phyloP scores from a whole-genome alignment of 2,113 vertebrate species.

The Seriola rivoliana region DNA sequence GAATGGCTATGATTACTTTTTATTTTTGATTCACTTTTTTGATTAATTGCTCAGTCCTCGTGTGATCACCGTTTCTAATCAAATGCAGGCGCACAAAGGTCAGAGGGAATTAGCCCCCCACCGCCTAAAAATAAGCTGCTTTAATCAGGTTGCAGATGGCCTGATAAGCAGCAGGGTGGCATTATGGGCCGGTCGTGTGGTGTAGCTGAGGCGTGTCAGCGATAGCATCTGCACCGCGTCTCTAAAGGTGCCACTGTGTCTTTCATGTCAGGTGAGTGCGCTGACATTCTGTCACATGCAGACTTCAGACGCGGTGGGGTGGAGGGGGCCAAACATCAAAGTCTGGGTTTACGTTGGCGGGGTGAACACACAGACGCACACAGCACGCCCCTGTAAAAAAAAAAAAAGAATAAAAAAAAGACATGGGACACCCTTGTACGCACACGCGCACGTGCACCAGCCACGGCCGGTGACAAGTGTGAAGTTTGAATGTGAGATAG shows the following conservation, averaged over 20 bases:
- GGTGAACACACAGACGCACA: constrained; percentile 24
- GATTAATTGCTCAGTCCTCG: constrained; percentile 57
- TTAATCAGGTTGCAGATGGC: constrained; percentile 80
- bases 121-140: constrained; percentile 67
- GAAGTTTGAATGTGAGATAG: constrained; percentile 61
- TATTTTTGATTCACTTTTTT: constrained; percentile 38
- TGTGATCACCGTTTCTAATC: constrained; percentile 70
- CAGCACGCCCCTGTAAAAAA: constrained; percentile 1
- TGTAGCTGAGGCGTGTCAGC: constrained; percentile 52
- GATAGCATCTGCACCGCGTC: constrained; percentile 72
- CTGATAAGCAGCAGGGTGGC: constrained; percentile 68
- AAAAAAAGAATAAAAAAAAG: not conserved
- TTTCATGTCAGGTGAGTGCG: constrained; percentile 70
- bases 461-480: constrained; percentile 22
- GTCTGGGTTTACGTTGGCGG: constrained; percentile 55
- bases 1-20: constrained; percentile 40
- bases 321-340: constrained; percentile 66
- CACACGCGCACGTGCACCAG: not conserved
- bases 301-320: constrained; percentile 38
- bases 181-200: constrained; percentile 44
- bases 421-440: not conserved
- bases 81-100: constrained; percentile 73
- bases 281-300: constrained; percentile 74
- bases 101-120: constrained; percentile 72
- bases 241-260: constrained; percentile 66